A percentile compares a stretch with the other conserved stretches of the same genome.
Conservation (phyloP, 2,797 vertebrate genomes). For the Lacerta viridis region DNA sequence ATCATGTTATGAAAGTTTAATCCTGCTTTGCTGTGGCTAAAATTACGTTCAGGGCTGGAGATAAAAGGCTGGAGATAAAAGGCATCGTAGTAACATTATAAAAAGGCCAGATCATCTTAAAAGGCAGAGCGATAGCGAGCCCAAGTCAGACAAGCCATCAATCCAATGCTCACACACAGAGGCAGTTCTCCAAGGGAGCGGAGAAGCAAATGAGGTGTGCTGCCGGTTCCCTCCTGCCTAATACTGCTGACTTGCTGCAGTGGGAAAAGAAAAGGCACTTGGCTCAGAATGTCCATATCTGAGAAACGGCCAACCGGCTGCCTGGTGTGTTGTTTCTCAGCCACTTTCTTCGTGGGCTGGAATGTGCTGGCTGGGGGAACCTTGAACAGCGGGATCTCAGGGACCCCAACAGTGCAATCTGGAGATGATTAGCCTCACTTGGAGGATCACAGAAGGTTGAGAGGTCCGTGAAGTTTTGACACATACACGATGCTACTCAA, state of each 20-base stretch:
- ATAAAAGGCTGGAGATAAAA: slow-evolving; percentile 79
- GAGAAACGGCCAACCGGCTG: not conserved
- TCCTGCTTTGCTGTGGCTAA: slow-evolving; percentile 77
- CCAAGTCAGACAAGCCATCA: slow-evolving; percentile 9
- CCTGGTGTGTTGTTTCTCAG: not conserved
- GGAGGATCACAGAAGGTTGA: not conserved
- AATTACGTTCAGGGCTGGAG: slow-evolving; percentile 71
- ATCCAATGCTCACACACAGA: not conserved
- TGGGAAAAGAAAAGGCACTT: not conserved
- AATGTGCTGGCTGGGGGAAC: not conserved
- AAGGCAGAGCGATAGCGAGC: slow-evolving; percentile 21
- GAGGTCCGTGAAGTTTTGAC: not conserved
- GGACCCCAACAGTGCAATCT: not conserved
- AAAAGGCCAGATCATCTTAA: slow-evolving; percentile 44
- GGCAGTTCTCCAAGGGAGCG: not conserved
- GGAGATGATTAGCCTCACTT: not conserved
- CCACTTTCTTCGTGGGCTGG: not conserved
- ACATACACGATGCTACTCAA: not conserved
- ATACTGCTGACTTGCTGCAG: not conserved
- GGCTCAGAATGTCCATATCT: not conserved
- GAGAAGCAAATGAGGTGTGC: slow-evolving; percentile 24
- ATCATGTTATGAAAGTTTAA: slow-evolving; percentile 75
- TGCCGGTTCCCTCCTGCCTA: slow-evolving; percentile 11
- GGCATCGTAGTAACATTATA: slow-evolving; percentile 52
- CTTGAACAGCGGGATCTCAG: not conserved